A percentile compares a stretch with the other conserved stretches of the same genome.
Conservation (phyloP, 2,888 invertebrate species). For the Piscicola geometra region DNA sequence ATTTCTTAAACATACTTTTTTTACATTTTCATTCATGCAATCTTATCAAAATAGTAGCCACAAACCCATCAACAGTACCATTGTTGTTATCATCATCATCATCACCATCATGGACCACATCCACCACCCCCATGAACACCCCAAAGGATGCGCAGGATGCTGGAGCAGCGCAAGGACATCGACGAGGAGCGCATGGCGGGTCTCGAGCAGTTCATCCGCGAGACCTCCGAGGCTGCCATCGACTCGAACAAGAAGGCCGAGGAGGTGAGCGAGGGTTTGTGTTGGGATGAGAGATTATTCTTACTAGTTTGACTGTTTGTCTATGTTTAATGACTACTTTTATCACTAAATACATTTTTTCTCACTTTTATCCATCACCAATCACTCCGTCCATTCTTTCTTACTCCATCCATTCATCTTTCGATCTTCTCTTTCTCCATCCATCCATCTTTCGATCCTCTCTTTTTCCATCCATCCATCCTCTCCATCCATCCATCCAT, state of each 20-base stretch:
- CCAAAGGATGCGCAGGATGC: constrained; percentile 31
- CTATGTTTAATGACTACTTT: too few species aligned
- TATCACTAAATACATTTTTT: too few species aligned
- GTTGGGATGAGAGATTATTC: too few species aligned
- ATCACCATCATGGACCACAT: neutral
- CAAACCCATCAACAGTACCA: neutral
- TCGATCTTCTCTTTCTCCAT: neutral
- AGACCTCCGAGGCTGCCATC: constrained; percentile 35
- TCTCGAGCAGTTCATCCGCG: constrained; percentile 35
- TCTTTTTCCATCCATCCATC: neutral
- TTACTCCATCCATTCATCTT: too few species aligned
- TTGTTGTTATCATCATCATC: neutral
- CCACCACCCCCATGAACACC: neutral
- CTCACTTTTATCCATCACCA: too few species aligned
- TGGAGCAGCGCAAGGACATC: constrained; percentile 34
- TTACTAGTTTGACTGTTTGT: too few species aligned
- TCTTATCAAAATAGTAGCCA: neutral
- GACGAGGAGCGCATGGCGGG: constrained; percentile 35
- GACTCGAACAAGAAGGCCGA: constrained; percentile 36
- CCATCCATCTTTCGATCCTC: too few species aligned
- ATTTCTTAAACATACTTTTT: too few species aligned
- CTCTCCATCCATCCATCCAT: neutral
- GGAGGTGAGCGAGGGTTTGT: constrained; percentile 23
- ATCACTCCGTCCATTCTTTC: too few species aligned
- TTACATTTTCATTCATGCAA: too few species aligned